phyloP scores from a whole-genome alignment of 2,113 vertebrate genomes.

The Petaurus breviceps region DNA sequence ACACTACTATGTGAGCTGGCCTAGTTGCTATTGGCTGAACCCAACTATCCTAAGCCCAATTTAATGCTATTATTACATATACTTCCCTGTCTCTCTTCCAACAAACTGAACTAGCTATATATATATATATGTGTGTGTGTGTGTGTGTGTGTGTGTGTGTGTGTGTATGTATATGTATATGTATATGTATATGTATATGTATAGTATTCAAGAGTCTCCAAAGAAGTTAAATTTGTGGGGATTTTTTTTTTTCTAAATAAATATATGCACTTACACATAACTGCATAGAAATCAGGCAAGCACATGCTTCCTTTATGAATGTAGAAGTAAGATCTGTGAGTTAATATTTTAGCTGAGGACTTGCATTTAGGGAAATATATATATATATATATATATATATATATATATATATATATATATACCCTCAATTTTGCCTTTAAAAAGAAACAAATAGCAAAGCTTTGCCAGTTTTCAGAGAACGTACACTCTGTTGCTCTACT shows the following conservation, averaged over 20 bases:
- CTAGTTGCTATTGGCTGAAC: neutral
- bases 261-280: neutral
- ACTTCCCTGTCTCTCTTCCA: conserved; percentile 19
- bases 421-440: conserved; percentile 18
- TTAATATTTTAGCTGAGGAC: conserved; percentile 15
- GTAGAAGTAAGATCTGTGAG: neutral
- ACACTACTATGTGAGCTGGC: neutral
- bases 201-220: conserved; percentile 1
- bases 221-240: neutral
- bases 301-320: conserved; percentile 16
- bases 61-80: neutral
- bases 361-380: no score
- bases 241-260: conserved; percentile 19
- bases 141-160: no score
- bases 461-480: neutral
- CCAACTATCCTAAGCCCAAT: neutral
- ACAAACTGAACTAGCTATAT: neutral
- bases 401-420: no score
- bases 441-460: neutral
- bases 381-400: no score
- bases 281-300: conserved; percentile 11
- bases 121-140: no score
- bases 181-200: no score
- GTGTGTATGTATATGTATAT: no score
- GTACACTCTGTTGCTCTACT: neutral